phyloP scores from a whole-genome alignment of 2,797 vertebrate genomes.

The Ctenochaetus hawaiiensis region DNA sequence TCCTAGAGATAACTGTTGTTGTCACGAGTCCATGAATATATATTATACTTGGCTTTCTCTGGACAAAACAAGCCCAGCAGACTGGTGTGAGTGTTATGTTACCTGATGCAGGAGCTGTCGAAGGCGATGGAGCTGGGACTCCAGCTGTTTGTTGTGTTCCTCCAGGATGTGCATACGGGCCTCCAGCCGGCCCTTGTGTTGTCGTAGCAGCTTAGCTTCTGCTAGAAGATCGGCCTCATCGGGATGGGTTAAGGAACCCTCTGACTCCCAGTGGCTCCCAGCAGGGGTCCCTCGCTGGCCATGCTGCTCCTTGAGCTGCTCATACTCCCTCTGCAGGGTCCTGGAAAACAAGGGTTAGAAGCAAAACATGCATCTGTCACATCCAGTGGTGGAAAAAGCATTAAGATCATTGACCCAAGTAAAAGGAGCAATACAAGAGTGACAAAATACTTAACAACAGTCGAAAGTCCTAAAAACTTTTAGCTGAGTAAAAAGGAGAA shows the following conservation, averaged over 20 bases:
- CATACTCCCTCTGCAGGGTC: constrained; percentile 92
- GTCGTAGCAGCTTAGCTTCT: constrained; percentile 95
- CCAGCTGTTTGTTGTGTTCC: constrained; percentile 97
- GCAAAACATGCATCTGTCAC: not conserved
- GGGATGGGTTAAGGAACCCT: constrained; percentile 70
- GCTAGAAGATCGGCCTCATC: constrained; percentile 96
- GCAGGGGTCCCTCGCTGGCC: constrained; percentile 81
- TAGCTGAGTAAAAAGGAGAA: too few species aligned
- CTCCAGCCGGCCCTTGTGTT: constrained; percentile 97
- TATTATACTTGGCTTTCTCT: not conserved
- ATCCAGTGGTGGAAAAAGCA: not conserved
- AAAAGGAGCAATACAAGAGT: not conserved
- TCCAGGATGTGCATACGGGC: constrained; percentile 98
- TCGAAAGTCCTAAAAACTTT: too few species aligned
- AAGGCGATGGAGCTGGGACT: constrained; percentile 96
- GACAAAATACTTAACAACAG: not conserved
- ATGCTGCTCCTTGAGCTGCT: constrained; percentile 95
- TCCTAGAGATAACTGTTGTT: not conserved
- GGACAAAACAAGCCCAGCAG: not conserved
- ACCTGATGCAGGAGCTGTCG: constrained; percentile 97
- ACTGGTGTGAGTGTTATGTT: constrained; percentile 16
- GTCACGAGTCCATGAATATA: not conserved
- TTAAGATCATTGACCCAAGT: not conserved
- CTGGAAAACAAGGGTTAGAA: constrained; percentile 69
- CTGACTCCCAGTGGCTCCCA: constrained; percentile 86